Conservation (phyloP, 2,797 vertebrate genomes). For the Jordanella pulchra region DNA sequence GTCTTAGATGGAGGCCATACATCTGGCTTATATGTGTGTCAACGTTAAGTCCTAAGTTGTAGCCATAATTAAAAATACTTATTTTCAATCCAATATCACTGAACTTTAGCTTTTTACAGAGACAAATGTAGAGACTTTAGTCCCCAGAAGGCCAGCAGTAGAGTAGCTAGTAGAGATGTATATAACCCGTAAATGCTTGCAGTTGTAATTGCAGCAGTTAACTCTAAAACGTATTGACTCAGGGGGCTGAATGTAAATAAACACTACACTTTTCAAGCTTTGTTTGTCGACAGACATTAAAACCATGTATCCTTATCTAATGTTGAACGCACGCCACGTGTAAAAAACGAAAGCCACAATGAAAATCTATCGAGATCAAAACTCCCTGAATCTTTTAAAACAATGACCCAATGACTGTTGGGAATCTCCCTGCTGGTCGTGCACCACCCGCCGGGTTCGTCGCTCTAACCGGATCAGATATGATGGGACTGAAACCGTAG, state of each 20-base stretch:
- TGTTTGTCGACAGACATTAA: not conserved
- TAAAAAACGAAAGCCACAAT: not conserved
- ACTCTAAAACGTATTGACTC: not conserved
- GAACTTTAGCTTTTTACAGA: not conserved
- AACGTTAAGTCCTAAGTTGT: no score
- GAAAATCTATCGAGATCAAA: not conserved
- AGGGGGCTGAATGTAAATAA: not conserved
- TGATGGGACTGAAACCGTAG: conserved; percentile 21
- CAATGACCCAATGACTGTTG: not conserved
- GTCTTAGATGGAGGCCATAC: no score
- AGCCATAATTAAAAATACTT: no score
- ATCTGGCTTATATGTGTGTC: not conserved
- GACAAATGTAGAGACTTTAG: no score
- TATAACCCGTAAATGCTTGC: not conserved
- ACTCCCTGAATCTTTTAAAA: conserved; percentile 18
- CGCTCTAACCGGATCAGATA: conserved; percentile 22
- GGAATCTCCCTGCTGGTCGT: conserved; percentile 10
- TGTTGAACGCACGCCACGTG: not conserved
- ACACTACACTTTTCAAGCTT: not conserved
- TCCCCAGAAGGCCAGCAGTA: no score
- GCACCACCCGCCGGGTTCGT: not conserved
- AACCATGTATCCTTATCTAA: not conserved
- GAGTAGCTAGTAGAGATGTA: no score
- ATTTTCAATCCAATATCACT: no score
- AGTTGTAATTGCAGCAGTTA: not conserved